Evolutionary conservation across 2,113 vertebrate genomes (phyloP).

Genomic region (Oreocharis arfaki): DNA sequence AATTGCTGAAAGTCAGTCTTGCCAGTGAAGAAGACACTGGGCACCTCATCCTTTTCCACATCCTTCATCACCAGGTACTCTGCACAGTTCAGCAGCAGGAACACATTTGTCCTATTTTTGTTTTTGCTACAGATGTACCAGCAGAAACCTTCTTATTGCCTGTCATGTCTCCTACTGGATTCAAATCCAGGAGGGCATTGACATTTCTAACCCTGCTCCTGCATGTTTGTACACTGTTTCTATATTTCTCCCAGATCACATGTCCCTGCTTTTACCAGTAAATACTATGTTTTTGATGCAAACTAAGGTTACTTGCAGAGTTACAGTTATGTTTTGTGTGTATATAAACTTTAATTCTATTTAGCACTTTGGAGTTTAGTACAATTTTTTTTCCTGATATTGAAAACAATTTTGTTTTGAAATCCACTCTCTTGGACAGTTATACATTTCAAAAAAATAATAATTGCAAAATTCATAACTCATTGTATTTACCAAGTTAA

Average conservation of each 20-base stretch:
- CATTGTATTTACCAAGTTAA: slow-evolving; percentile 17
- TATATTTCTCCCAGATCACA: not conserved
- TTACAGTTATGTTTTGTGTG: not conserved
- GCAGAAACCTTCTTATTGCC: not conserved
- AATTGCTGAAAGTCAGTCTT: not conserved
- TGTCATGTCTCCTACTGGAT: not conserved
- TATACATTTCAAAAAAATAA: not conserved
- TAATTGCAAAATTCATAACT: slow-evolving; percentile 1
- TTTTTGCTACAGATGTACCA: not conserved
- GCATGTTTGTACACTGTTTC: not conserved
- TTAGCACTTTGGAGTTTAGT: not conserved
- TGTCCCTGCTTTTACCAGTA: not conserved
- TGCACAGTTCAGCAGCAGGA: not conserved
- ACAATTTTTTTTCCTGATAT: not conserved
- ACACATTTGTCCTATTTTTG: not conserved
- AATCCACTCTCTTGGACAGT: not conserved
- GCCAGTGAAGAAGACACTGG: not conserved
- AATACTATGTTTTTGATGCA: not conserved
- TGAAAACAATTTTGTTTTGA: not conserved
- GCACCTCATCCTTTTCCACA: not conserved
- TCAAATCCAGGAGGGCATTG: not conserved
- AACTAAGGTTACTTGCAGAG: not conserved
- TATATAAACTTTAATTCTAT: not conserved
- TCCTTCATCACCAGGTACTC: not conserved
- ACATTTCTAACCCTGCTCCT: not conserved